Base-by-base conservation (phyloP, 2,113 vertebrate species). In the Podarcis muralis region DNA sequence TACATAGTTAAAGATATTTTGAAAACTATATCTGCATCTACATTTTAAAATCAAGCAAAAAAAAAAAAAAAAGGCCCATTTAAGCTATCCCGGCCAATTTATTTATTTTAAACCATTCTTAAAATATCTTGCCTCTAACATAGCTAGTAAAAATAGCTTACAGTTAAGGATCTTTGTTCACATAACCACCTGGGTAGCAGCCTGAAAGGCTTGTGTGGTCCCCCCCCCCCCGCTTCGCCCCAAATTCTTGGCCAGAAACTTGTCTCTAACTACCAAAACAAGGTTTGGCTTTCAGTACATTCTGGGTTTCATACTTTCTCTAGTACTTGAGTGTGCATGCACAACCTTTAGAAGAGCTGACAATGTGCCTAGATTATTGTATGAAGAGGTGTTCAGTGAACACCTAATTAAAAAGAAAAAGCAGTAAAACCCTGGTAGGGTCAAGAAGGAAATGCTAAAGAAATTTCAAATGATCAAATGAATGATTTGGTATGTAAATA, bases 391-490 rank as follows among this genome's bases (percentile, higher is more conserved):
- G 65, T 82, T 22, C 37, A 71, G 5, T 37, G 27, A 32, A 87
- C 35, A 75, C 18, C 5, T 35, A 75, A 75, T 76, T 66, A 82
- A n/a, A 37, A 53, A 84, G 30, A 87, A 81, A 80, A 75, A 71
- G 87, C 81, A 87, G 23, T n/a, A 86, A 80, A 72, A 0, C 1
- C 11, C 79, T n/a, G 87, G 27, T 20, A 80, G 1, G 86, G 81
- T 59, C 85, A 86, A 57, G 30, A 90, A 23, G 69, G 72, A 59
- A 35, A 78, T 27, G 48, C 40, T 69, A 43, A 85, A 23, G 30
- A 83, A 37, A 80, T 90, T 68, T 76, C 89, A 79, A 87, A 65
- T 53, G 48, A 53, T 9, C 48, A 53, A 53, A 53, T 53, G 48
- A 53, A 53, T 11, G 48, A 53, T 53, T 53, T 53, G 48, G 48